A percentile compares a stretch with the other conserved stretches of the same genome.
phyloP scores from a whole-genome alignment of 2,888 invertebrate species.

The Xestia rhomboidea region DNA sequence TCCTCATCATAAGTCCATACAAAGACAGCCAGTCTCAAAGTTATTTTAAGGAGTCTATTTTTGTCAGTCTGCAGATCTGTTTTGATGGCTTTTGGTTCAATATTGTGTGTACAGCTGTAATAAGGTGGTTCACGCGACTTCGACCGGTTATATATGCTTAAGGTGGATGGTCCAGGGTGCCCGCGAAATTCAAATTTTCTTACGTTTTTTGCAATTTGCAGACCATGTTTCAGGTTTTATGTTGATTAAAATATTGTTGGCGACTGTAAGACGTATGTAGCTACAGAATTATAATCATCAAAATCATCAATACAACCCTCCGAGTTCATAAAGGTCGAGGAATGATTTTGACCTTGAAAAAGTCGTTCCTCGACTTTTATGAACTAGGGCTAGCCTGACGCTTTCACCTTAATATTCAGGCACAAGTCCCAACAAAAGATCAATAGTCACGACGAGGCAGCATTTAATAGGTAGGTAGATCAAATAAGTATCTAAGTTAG shows the following conservation, averaged over 20 bases:
- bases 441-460: not conserved
- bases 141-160: constrained; percentile 25
- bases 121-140: constrained; percentile 5
- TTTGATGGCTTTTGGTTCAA: constrained; percentile 10
- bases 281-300: too few species aligned
- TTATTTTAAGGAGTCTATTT: constrained; percentile 14
- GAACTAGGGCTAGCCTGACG: too few species aligned
- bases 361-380: too few species aligned
- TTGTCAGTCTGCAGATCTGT: not conserved
- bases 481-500: not conserved
- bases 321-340: too few species aligned
- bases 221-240: too few species aligned
- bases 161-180: too few species aligned
- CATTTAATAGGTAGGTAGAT: not conserved
- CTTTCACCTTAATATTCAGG: not conserved
- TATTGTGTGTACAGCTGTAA: constrained; percentile 2
- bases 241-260: too few species aligned
- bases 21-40: not conserved
- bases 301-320: too few species aligned
- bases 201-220: too few species aligned
- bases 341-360: too few species aligned
- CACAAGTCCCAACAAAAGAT: not conserved
- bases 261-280: too few species aligned
- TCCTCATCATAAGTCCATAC: not conserved
- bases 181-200: too few species aligned